Percentiles rank a stretch among this genome's conserved stretches.
phyloP scores from a whole-genome alignment of 2,797 vertebrate genomes.

The Ptychadena robeensis region DNA sequence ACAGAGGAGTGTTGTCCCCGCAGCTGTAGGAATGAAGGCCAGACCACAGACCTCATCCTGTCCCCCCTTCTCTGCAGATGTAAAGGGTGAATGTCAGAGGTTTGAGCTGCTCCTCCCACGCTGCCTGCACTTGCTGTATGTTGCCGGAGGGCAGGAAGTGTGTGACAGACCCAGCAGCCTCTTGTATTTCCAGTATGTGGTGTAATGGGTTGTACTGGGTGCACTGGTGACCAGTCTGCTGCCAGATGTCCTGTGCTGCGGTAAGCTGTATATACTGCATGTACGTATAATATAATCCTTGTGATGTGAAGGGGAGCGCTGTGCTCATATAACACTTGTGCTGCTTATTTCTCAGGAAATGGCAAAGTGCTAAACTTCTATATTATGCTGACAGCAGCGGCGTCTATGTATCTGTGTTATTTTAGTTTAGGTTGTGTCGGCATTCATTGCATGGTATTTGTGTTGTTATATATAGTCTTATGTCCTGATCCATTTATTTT shows the following conservation, averaged over 20 bases:
- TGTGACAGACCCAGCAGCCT: neutral
- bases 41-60: conserved; percentile 10
- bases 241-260: neutral
- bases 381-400: no score
- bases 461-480: no score
- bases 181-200: neutral
- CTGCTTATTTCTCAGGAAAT: no score
- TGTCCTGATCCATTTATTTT: no score
- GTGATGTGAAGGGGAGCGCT: no score
- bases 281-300: neutral
- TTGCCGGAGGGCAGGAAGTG: conserved; percentile 31
- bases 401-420: no score
- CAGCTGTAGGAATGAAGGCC: neutral
- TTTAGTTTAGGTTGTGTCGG: no score
- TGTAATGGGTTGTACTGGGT: neutral
- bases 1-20: neutral
- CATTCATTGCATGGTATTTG: no score
- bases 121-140: conserved; percentile 15
- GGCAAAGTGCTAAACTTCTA: no score
- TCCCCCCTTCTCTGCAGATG: neutral
- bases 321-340: no score
- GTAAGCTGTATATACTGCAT: conserved; percentile 1
- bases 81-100: neutral
- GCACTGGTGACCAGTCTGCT: neutral
- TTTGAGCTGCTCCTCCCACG: conserved; percentile 14